Percentiles rank a stretch among this genome's conserved stretches.
These are phyloP conservation scores for Melieria crassipennis DNA, from an alignment of 2,888 invertebrate species.

Conservation along the genomic window DNA sequence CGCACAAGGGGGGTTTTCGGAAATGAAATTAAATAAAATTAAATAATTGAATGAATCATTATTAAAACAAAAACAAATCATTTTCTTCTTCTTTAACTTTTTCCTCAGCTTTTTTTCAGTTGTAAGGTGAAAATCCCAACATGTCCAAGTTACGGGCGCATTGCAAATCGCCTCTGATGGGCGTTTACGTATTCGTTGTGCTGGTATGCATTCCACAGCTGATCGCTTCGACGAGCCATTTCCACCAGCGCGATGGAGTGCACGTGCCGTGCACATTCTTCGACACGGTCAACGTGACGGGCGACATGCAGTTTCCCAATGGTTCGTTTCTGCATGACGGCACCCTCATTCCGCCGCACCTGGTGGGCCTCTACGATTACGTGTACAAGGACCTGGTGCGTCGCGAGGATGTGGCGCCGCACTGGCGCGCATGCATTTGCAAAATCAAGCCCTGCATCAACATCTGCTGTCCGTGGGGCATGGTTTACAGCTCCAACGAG, in stretches of 20 bases:
- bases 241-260: slow-evolving; percentile 51
- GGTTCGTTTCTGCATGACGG: slow-evolving; percentile 60
- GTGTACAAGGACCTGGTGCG: slow-evolving; percentile 50
- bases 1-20: too few relatives aligned
- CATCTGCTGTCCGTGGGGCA: slow-evolving; percentile 60
- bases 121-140: background rate
- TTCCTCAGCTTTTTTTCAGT: too few relatives aligned
- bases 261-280: slow-evolving; percentile 59
- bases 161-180: slow-evolving; percentile 6
- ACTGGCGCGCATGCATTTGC: slow-evolving; percentile 63
- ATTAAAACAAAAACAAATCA: too few relatives aligned
- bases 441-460: slow-evolving; percentile 61
- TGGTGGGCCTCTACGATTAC: slow-evolving; percentile 57
- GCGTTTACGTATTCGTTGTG: slow-evolving; percentile 26
- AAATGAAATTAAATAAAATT: too few relatives aligned
- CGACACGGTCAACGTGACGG: slow-evolving; percentile 62
- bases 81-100: too few relatives aligned
- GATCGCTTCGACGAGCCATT: slow-evolving; percentile 35
- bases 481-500: slow-evolving; percentile 45
- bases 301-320: slow-evolving; percentile 49
- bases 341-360: slow-evolving; percentile 53
- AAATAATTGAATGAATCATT: too few relatives aligned
- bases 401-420: slow-evolving; percentile 51
- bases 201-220: slow-evolving; percentile 36
- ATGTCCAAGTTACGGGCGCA: slow-evolving; percentile 15